These are phyloP conservation scores for Mirounga angustirostris DNA, from an alignment of 2,113 vertebrate species.

Conservation along the genomic window DNA sequence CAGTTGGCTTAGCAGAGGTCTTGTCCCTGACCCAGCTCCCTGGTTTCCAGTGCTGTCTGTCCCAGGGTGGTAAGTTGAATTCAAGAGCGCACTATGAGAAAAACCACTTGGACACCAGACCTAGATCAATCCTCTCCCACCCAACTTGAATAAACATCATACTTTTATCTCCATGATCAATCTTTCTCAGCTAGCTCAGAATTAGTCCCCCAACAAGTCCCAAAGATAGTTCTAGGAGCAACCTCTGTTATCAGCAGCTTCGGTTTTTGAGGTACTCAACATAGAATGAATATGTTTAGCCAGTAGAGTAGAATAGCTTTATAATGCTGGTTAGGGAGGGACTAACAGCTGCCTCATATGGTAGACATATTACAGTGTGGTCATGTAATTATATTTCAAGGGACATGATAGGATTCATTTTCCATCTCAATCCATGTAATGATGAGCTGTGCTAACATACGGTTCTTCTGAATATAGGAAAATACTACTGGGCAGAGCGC, in stretches of 20 bases:
- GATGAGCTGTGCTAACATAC: conserved; percentile 21
- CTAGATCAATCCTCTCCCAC: background rate
- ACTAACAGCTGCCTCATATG: conserved; percentile 55
- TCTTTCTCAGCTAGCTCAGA: background rate
- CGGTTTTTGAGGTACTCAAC: background rate
- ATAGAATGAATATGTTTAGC: background rate
- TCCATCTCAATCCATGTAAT: background rate
- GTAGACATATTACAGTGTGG: conserved; percentile 36
- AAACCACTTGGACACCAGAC: background rate
- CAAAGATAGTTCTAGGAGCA: background rate
- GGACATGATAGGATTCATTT: conserved; percentile 58
- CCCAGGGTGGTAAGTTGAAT: background rate
- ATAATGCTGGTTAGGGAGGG: conserved; percentile 4
- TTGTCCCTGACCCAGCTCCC: background rate
- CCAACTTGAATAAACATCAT: background rate
- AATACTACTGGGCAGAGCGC: background rate
- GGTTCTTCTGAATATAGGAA: background rate
- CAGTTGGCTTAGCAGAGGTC: background rate
- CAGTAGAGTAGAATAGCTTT: conserved; percentile 51
- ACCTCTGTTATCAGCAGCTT: background rate
- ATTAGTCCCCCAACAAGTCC: background rate
- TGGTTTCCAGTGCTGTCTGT: background rate
- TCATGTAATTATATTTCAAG: conserved; percentile 65
- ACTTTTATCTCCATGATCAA: background rate
- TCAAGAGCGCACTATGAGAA: background rate